Percentiles rank a stretch among this genome's conserved stretches.
Conservation (phyloP, 1,140 invertebrate species). For the Samia ricini region DNA sequence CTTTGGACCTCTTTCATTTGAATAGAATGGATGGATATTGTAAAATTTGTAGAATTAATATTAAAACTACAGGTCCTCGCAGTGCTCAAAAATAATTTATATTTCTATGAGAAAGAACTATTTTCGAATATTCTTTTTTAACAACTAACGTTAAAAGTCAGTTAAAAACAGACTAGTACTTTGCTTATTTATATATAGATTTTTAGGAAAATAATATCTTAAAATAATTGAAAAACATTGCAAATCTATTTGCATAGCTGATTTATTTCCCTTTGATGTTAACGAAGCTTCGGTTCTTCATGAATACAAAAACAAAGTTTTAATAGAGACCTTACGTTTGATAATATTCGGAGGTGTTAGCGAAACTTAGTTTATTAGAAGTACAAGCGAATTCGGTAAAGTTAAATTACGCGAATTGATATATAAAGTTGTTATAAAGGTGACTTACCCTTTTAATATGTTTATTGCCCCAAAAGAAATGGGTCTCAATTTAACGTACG, state of each 20-base stretch:
- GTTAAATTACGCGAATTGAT: conserved; percentile 19
- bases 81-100: too few species aligned
- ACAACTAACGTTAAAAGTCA: too few species aligned
- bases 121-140: too few species aligned
- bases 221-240: neutral
- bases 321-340: conserved; percentile 20
- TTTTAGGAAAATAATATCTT: neutral
- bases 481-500: too few species aligned
- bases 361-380: conserved; percentile 17
- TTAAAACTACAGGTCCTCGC: too few species aligned
- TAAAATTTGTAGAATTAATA: too few species aligned
- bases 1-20: too few species aligned
- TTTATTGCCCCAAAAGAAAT: too few species aligned
- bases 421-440: neutral
- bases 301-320: conserved; percentile 24
- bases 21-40: too few species aligned
- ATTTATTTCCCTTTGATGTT: conserved; percentile 16
- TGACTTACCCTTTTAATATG: neutral
- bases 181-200: too few species aligned
- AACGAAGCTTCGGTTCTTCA: neutral
- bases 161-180: too few species aligned
- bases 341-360: conserved; percentile 9
- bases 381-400: conserved; percentile 17
- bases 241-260: conserved; percentile 1
- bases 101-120: too few species aligned